phyloP scores from a whole-genome alignment of 2,113 vertebrate species.

The Heptranchias perlo region DNA sequence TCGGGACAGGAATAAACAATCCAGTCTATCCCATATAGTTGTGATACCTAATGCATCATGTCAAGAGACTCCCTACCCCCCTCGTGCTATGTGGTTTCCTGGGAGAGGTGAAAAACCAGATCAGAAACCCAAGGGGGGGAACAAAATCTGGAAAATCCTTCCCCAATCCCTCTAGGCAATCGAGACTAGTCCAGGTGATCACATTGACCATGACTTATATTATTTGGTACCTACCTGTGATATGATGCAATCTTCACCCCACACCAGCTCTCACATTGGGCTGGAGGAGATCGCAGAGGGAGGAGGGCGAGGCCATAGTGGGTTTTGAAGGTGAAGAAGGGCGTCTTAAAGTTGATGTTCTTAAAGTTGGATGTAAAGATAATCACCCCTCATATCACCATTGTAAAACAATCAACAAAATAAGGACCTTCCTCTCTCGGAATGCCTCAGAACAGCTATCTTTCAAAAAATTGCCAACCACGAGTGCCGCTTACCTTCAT shows the following conservation, averaged over 20 bases:
- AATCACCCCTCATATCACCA: not conserved
- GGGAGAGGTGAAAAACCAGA: not conserved
- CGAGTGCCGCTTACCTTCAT: conserved; percentile 75
- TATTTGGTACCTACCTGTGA: not conserved
- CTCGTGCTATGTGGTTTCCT: not conserved
- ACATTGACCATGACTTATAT: not conserved
- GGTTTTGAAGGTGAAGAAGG: not conserved
- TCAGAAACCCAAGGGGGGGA: not conserved
- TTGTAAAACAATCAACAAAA: not conserved
- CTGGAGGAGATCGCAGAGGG: not conserved
- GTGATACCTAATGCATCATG: not conserved
- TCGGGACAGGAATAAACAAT: not conserved
- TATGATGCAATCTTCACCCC: not conserved
- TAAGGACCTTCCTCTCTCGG: not conserved
- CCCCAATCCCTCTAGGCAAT: not conserved
- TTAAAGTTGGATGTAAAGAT: not conserved
- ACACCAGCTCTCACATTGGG: not conserved
- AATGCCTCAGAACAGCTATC: not conserved
- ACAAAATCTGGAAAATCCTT: not conserved
- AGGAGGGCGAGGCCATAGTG: not conserved
- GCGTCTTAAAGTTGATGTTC: not conserved
- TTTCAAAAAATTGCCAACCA: not conserved
- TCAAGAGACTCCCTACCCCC: not conserved
- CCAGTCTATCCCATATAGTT: no score
- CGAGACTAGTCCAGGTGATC: not conserved